Evolutionary conservation across 2,797 vertebrate species (phyloP), one percentile per base, ranked within the genome.

Genomic region (Myotis pilosus): DNA sequence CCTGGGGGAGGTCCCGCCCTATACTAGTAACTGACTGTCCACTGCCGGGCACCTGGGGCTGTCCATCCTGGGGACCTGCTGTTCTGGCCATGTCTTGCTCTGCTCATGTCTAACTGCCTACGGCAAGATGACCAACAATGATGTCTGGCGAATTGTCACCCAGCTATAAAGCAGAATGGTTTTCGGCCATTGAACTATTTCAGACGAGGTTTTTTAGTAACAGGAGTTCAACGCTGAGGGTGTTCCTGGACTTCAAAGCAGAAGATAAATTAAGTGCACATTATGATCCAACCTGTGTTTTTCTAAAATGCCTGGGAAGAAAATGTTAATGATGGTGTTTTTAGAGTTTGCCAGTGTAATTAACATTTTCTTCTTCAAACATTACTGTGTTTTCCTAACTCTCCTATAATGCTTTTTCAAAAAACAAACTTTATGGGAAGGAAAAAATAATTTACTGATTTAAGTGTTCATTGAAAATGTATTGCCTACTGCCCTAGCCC

Each of bases 301-400:
- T 69, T 60, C 20, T 38, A 71, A 93, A 72, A 79, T 57, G 15
- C 51, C 12, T 44, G 68, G 13, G 47, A 85, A 71, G 69, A 78
- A 95, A 60, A 66, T 38, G n/a, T 22, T 51, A 25, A 33, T 11
- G 33, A 44, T n/a, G 25, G 6, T 88, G 8, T 60, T 57, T 66
- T 78, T 17, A 25, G 10, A 38, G 82, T 94, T 91, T 68, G 71
- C 62, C 89, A 22, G 66, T 19, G 1, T 74, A 22, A 80, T 53
- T 87, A 92, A 41, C 33, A 36, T 84, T 75, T 81, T 72, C 33
- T 94, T 53, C 64, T 92, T 90, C 84, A 76, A 88, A 60, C 8
- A n/a, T 66, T 57, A 36, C 25, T 51, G 0, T 44, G 25, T 57
- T 69, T 36, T n/a, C 15, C 20, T 44, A 85, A 7, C 12, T 55